Conservation (phyloP, 2,888 invertebrate genomes). For the Helobdella robusta region DNA sequence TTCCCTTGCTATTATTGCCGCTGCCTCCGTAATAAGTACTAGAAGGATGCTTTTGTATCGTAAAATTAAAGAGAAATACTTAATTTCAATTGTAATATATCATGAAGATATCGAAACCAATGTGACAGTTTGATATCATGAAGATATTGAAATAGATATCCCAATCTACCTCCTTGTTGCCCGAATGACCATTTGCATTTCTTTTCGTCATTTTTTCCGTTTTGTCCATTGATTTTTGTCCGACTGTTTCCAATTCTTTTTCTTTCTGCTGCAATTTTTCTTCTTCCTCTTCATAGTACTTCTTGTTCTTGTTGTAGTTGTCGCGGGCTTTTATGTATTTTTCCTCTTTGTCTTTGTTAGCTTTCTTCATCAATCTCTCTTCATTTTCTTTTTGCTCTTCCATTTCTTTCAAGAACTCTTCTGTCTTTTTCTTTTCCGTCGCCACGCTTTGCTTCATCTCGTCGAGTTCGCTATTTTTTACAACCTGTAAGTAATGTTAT, state of each 20-base stretch:
- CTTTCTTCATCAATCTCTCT: not conserved
- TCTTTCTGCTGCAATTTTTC: conserved; percentile 5
- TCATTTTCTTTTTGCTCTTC: conserved; percentile 14
- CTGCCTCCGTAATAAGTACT: too few relatives aligned
- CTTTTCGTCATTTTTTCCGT: too few relatives aligned
- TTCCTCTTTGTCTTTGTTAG: conserved; percentile 8
- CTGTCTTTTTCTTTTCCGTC: conserved; percentile 7
- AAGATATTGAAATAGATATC: too few relatives aligned
- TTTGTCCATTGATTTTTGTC: too few relatives aligned
- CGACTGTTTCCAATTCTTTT: conserved; percentile 18
- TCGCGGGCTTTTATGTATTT: not conserved
- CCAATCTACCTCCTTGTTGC: too few relatives aligned
- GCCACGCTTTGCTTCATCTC: conserved; percentile 16
- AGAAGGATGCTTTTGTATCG: too few relatives aligned
- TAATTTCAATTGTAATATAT: too few relatives aligned
- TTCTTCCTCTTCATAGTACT: conserved; percentile 22
- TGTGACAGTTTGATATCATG: too few relatives aligned
- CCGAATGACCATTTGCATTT: too few relatives aligned
- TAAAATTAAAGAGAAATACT: too few relatives aligned
- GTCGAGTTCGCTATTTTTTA: conserved; percentile 7
- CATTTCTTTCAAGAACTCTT: conserved; percentile 17
- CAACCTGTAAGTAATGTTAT: conserved; percentile 3
- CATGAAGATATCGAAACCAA: too few relatives aligned
- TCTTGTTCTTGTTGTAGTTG: conserved; percentile 15
- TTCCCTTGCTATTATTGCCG: too few relatives aligned